phyloP scores from a whole-genome alignment of 2,113 vertebrate species.

The Penelope pileata region DNA sequence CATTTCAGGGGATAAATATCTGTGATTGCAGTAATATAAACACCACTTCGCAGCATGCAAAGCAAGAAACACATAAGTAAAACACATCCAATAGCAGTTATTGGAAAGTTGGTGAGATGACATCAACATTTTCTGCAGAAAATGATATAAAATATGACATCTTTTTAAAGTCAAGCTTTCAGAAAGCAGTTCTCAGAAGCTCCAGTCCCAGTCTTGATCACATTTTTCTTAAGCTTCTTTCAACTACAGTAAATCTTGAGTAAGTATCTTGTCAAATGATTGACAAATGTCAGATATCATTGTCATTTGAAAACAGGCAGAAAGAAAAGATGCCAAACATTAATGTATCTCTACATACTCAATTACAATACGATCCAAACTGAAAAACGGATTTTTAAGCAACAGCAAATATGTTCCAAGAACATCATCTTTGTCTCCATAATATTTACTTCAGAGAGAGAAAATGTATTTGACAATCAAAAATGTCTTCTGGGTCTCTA shows the following conservation, averaged over 20 bases:
- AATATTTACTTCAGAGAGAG: not conserved
- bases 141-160: not conserved
- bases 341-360: not conserved
- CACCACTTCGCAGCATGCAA: not conserved
- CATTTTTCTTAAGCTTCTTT: not conserved
- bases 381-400: slow-evolving; percentile 24
- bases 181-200: not conserved
- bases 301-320: not conserved
- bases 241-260: not conserved
- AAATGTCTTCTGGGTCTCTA: not conserved
- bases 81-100: not conserved
- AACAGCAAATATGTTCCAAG: not conserved
- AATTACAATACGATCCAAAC: not conserved
- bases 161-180: not conserved
- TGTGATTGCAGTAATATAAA: not conserved
- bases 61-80: not conserved
- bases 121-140: not conserved
- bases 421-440: not conserved
- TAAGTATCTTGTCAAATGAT: not conserved
- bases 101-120: accelerated
- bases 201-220: not conserved
- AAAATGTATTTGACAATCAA: slow-evolving; percentile 7
- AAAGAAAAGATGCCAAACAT: not conserved
- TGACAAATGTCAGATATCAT: no score
- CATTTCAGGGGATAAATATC: not conserved